phyloP scores from a whole-genome alignment of 2,888 invertebrate genomes.

The Sturmia bella region DNA sequence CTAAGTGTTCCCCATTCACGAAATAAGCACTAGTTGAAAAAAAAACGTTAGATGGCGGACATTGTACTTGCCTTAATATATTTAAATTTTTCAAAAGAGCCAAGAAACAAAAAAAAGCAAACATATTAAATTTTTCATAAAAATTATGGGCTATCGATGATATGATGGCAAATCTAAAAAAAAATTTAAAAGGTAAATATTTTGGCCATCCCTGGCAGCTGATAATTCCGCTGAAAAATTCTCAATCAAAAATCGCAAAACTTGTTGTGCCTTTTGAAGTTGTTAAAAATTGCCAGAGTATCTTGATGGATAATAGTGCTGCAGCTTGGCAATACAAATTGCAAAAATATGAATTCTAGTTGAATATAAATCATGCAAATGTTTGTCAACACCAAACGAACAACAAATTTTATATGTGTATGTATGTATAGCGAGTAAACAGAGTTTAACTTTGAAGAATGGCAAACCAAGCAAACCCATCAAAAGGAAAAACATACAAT shows the following conservation, averaged over 20 bases:
- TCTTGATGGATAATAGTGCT: background rate
- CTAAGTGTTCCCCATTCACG: too few relatives aligned
- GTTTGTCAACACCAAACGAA: conserved; percentile 28
- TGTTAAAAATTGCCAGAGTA: conserved; percentile 4
- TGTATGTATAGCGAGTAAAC: too few relatives aligned
- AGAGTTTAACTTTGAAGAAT: background rate
- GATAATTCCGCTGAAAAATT: conserved; percentile 15
- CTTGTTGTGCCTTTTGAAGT: conserved; percentile 21
- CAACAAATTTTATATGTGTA: background rate
- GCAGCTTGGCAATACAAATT: conserved; percentile 14
- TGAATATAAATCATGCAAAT: conserved; percentile 35
- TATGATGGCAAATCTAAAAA: too few relatives aligned
- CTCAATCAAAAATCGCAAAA: conserved; percentile 8
- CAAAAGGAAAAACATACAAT: conserved; percentile 2
- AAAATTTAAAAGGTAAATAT: too few relatives aligned
- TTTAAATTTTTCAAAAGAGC: too few relatives aligned
- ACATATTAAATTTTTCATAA: too few relatives aligned
- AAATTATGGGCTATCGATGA: too few relatives aligned
- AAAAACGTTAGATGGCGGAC: too few relatives aligned
- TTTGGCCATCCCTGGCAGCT: background rate
- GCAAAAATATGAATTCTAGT: conserved; percentile 44
- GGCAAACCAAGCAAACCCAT: background rate
- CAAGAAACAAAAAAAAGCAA: too few relatives aligned
- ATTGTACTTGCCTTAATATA: too few relatives aligned
- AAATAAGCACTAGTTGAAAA: too few relatives aligned